These are phyloP conservation scores for Sigmodon hispidus DNA, from an alignment of 2,113 vertebrate species.

Conservation along the genomic window DNA sequence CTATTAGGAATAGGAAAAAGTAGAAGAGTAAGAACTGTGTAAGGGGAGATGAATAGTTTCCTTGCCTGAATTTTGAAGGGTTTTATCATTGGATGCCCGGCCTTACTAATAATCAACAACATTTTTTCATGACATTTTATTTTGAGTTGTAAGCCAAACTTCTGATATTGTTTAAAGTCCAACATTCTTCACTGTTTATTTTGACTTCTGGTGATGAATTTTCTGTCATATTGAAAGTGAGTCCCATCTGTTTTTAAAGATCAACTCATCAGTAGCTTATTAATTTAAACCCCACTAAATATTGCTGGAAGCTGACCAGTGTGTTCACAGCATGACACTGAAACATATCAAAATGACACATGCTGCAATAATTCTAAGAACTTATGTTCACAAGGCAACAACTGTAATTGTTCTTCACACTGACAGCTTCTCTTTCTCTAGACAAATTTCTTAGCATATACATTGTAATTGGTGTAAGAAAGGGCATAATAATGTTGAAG, in stretches of 20 bases:
- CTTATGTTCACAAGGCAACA: constrained; percentile 46
- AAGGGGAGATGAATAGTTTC: background rate
- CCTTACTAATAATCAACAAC: background rate
- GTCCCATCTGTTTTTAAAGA: constrained; percentile 69
- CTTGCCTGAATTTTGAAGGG: background rate
- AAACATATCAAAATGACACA: constrained; percentile 67
- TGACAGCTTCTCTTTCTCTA: constrained; percentile 19
- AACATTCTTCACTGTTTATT: background rate
- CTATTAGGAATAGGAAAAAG: background rate
- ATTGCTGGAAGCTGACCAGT: constrained; percentile 59
- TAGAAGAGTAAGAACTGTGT: background rate
- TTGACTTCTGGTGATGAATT: constrained; percentile 40
- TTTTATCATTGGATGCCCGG: background rate
- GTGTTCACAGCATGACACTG: constrained; percentile 53
- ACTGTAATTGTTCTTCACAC: constrained; percentile 56
- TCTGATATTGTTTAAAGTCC: constrained; percentile 47
- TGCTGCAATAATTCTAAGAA: constrained; percentile 62
- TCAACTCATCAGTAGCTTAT: constrained; percentile 64
- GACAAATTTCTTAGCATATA: constrained; percentile 53
- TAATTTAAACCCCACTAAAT: constrained; percentile 71
- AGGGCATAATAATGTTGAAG: background rate
- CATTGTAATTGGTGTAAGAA: constrained; percentile 58
- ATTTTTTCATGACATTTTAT: background rate
- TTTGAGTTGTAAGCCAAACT: background rate
- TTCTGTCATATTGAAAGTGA: constrained; percentile 30